Evolutionary conservation across 2,113 vertebrate species (phyloP).

Genomic region (Cygnus atratus): DNA sequence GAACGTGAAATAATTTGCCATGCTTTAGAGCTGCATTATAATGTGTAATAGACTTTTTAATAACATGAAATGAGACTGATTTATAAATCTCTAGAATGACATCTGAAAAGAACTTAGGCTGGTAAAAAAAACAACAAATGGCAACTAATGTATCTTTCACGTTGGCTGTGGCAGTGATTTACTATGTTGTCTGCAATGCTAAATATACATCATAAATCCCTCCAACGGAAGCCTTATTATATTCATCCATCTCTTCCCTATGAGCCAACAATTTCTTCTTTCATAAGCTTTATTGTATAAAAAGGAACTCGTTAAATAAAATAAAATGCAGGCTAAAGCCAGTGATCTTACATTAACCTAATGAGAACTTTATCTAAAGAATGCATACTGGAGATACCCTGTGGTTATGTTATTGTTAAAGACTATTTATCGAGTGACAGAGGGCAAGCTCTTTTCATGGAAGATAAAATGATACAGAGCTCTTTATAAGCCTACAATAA

Average conservation of each 20-base stretch:
- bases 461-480: not conserved
- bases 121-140: conserved; percentile 75
- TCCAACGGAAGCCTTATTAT: conserved; percentile 72
- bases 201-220: conserved; percentile 81
- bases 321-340: conserved; percentile 58
- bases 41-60: conserved; percentile 69
- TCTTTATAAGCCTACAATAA: not conserved
- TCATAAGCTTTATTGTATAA: conserved; percentile 60
- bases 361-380: conserved; percentile 58
- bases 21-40: conserved; percentile 53
- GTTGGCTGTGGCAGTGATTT: conserved; percentile 75
- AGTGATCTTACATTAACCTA: conserved; percentile 56
- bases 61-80: conserved; percentile 63
- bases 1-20: conserved; percentile 25
- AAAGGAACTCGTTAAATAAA: conserved; percentile 70
- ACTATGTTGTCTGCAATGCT: conserved; percentile 75
- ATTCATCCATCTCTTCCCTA: conserved; percentile 76
- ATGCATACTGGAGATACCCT: not conserved
- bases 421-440: conserved; percentile 18
- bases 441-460: not conserved
- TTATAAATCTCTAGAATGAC: conserved; percentile 71
- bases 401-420: conserved; percentile 16
- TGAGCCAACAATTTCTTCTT: conserved; percentile 62
- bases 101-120: conserved; percentile 65
- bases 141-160: conserved; percentile 73